Evolutionary conservation across 2,797 vertebrate genomes (phyloP), one percentile per base, ranked within the genome.

Genomic region (Sebastes hubbsi): DNA sequence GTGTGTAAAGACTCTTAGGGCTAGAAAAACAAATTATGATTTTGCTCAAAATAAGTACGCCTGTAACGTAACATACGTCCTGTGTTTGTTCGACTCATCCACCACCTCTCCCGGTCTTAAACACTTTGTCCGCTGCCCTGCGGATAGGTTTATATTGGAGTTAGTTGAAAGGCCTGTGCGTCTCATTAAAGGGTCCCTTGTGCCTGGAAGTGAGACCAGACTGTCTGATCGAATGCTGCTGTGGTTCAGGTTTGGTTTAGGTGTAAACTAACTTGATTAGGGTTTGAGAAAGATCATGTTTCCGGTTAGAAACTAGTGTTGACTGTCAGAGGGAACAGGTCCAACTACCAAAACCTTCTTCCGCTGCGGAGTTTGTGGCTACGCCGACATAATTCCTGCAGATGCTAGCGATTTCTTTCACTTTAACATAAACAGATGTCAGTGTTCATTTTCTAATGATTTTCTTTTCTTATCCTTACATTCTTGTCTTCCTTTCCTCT

Each of bases 401-500:
- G 56, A 25, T 54, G 38, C 34, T 9, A 9, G 20, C 38, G 25
- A 5, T 61, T 34, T 49, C 59, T 49, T 30, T 62, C n/a, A 12
- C 34, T 12, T 58, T 2, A 54, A 25, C 18, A 29, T 25, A 30
- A 25, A 67, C 24, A 66, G 62, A 68, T 36, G 18, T 61, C 46
- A 49, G 18, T 49, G 46, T 49, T 46, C 30, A 20, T 73, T 75
- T 74, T 27, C 14, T 46, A 12, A 22, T 10, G 18, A 10, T 36
- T 59, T 49, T 49, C 3, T 56, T 42, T 30, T 59, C 8, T 46
- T 18, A 55, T 27, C 12, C 3, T 6, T 34, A 13, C 18, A 73
- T 59, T 68, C n/a, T 69, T 32, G 30, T 77, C 66, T 55, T 81
- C 32, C 64, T 72, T 38, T 64, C 38, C 76, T 68, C 5, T 24